A percentile compares a stretch with the other conserved stretches of the same genome.
Evolutionary conservation across 2,888 invertebrate genomes (phyloP).

Genomic region (Trichopoda pennipes): DNA sequence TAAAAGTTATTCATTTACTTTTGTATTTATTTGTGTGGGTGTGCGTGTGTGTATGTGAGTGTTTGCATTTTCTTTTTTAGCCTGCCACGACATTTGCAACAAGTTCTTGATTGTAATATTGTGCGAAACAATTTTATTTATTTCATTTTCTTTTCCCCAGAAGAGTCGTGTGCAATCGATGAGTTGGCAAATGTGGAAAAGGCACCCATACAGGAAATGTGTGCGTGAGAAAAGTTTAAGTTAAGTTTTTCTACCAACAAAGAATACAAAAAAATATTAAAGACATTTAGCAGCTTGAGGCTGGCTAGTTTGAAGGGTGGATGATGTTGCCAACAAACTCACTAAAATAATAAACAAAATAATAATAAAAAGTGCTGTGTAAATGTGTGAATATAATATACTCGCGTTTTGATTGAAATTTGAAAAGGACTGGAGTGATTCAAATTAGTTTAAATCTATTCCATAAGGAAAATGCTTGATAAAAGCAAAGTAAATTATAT

Average conservation of each 20-base stretch:
- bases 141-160: conserved; percentile 12
- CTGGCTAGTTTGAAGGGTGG: background rate
- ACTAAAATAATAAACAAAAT: conserved; percentile 44
- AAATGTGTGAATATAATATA: conserved; percentile 67
- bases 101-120: conserved; percentile 56
- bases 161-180: conserved; percentile 6
- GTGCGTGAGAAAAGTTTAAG: conserved; percentile 66
- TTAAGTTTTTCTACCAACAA: conserved; percentile 47
- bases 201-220: conserved; percentile 50
- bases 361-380: conserved; percentile 57
- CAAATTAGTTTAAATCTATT: background rate
- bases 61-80: too few species aligned
- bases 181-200: conserved; percentile 33
- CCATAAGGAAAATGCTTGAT: too few species aligned
- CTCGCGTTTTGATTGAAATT: conserved; percentile 16
- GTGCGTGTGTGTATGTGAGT: too few species aligned
- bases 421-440: background rate
- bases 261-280: conserved; percentile 16
- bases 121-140: conserved; percentile 49
- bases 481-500: too few species aligned
- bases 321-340: conserved; percentile 10
- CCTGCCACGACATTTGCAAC: conserved; percentile 51
- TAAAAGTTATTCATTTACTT: background rate
- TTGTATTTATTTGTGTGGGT: background rate
- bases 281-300: conserved; percentile 50